These are phyloP conservation scores for Lophius americanus DNA, from an alignment of 2,797 vertebrate species.

Conservation along the genomic window DNA sequence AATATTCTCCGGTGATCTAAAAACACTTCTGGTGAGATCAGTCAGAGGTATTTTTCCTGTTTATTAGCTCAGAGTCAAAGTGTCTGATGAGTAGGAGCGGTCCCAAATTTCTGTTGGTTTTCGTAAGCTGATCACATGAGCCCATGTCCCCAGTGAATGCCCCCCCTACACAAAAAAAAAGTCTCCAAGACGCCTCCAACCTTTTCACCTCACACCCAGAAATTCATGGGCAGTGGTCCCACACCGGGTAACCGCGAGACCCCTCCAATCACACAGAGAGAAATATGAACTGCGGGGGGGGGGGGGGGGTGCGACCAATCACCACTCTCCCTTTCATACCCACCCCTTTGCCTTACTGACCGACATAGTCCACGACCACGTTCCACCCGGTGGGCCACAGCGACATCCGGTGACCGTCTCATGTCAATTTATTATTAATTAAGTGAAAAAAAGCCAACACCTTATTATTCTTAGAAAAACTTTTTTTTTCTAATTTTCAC, in stretches of 20 bases:
- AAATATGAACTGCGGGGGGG: constrained; percentile 67
- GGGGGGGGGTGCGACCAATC: constrained; percentile 82
- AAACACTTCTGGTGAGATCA: constrained; percentile 39
- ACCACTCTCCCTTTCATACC: constrained; percentile 40
- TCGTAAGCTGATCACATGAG: too few species aligned
- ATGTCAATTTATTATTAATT: neutral
- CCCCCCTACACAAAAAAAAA: constrained; percentile 2
- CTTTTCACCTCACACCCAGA: neutral
- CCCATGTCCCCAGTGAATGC: too few species aligned
- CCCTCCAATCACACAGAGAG: constrained; percentile 68
- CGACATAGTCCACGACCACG: constrained; percentile 41
- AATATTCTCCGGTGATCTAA: constrained; percentile 29
- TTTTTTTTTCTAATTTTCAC: too few species aligned
- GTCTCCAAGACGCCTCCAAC: neutral
- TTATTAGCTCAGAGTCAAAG: constrained; percentile 37
- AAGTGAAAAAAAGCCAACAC: neutral
- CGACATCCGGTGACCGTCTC: constrained; percentile 49
- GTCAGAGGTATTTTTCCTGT: constrained; percentile 46
- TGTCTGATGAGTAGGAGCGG: constrained; percentile 31
- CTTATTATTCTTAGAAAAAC: too few species aligned
- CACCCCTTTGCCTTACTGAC: constrained; percentile 77
- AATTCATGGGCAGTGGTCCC: constrained; percentile 41
- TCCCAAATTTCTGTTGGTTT: neutral
- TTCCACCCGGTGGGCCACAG: constrained; percentile 26
- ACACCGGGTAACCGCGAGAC: constrained; percentile 56